Evolutionary conservation across 2,113 vertebrate species (phyloP), one percentile per base, ranked within the genome.

Genomic region (Myrmophylax atrothorax): DNA sequence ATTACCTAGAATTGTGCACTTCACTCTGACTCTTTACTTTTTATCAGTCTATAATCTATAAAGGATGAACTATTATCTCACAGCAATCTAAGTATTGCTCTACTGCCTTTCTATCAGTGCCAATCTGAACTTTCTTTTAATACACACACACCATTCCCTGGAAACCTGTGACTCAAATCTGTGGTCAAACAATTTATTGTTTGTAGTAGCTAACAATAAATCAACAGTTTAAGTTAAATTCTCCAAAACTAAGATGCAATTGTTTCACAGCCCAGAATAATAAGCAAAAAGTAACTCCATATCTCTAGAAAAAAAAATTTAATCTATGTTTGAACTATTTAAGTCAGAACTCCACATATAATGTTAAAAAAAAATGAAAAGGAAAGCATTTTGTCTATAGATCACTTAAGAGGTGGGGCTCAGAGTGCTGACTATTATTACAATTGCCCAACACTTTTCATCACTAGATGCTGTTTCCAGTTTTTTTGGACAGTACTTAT

Each of bases 381-480:
- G 3, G 23, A 64, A 63, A 50, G 11, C 1, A 4, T 59, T 95
- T 79, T 87, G 13, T 50, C 42, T 24, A 42, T 10, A 93, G 24
- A 37, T 38, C 19, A 47, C 8, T 59, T 47, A n/a, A 67, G 26
- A 84, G 7, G 26, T 62, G 10, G 4, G 26, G 22, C 28, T 87
- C 1, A 0, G 20, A 26, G 7, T 16, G 9, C 18, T 49, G 26
- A 14, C 19, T 47, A 10, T 49, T 81, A 47, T 22, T 69, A 35
- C 3, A 1, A 28, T 53, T 38, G 20, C 8, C 28, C 10, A 68
- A 26, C 2, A 14, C 10, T 82, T 82, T 18, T 20, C 33, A 50
- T 55, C 44, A 78, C 18, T n/a, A 64, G 31, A 46, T 46, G 22
- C 11, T 49, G 33, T 49, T 82, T 33, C 60, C 38, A 46, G 26